These are phyloP conservation scores for Steinernema hermaphroditum DNA, from an alignment of 2,888 invertebrate species.

Conservation along the genomic window DNA sequence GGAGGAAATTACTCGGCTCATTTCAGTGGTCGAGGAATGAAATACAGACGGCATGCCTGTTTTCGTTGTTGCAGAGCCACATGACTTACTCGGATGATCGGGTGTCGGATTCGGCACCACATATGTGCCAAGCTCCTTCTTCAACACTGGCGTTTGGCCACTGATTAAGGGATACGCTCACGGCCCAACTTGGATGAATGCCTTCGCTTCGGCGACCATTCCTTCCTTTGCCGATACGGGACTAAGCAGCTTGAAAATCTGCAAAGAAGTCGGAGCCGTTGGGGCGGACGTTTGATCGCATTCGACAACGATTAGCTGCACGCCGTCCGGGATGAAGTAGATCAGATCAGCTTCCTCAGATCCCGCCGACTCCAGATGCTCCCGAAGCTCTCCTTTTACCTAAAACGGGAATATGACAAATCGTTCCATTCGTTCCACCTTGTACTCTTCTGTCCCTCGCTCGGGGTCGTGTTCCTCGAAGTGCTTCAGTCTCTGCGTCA, in stretches of 20 bases:
- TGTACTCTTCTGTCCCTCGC: slow-evolving; percentile 27
- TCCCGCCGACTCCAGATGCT: slow-evolving; percentile 53
- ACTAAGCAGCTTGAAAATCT: slow-evolving; percentile 69
- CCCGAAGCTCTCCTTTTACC: slow-evolving; percentile 43
- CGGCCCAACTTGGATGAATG: slow-evolving; percentile 67
- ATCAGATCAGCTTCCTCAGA: slow-evolving; percentile 67
- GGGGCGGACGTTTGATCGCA: slow-evolving; percentile 74
- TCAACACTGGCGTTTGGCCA: slow-evolving; percentile 75
- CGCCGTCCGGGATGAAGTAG: slow-evolving; percentile 72
- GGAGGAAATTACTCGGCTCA: too few species aligned
- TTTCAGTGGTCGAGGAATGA: too few species aligned
- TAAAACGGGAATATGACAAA: slow-evolving; percentile 9
- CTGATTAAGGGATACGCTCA: slow-evolving; percentile 79
- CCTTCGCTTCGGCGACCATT: slow-evolving; percentile 39
- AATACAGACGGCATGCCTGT: too few species aligned
- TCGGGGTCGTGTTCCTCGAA: slow-evolving; percentile 45
- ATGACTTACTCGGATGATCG: slow-evolving; percentile 56
- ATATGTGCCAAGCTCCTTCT: slow-evolving; percentile 77
- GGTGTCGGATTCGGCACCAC: slow-evolving; percentile 76
- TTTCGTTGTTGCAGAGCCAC: too few species aligned
- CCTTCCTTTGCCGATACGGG: slow-evolving; percentile 38
- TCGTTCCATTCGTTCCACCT: not conserved
- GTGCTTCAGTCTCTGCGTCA: slow-evolving; percentile 63
- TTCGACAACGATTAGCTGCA: slow-evolving; percentile 75
- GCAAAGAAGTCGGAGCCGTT: slow-evolving; percentile 72